Percentiles rank a stretch among this genome's conserved stretches.
These are phyloP conservation scores for Tragelaphus buxtoni DNA, from an alignment of 2,113 vertebrate species.

Conservation along the genomic window DNA sequence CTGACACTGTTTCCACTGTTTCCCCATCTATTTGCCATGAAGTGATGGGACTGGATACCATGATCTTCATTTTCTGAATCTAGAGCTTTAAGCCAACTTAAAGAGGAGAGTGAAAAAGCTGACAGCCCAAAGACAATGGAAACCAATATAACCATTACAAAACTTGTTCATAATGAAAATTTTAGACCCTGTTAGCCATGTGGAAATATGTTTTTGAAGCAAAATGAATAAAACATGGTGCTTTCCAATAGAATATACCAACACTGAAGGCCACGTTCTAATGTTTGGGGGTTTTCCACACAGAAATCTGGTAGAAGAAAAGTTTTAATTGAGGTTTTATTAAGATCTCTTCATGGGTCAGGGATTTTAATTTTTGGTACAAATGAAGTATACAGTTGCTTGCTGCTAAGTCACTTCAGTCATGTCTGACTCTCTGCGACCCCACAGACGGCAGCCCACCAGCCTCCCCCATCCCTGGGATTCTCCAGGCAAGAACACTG, in stretches of 20 bases:
- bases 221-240: background rate
- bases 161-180: background rate
- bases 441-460: too few relatives aligned
- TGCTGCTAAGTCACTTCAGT: too few relatives aligned
- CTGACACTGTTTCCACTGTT: too few relatives aligned
- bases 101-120: background rate
- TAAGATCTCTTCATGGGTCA: background rate
- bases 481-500: too few relatives aligned
- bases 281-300: background rate
- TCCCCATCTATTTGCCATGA: too few relatives aligned
- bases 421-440: too few relatives aligned
- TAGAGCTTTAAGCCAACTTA: too few relatives aligned
- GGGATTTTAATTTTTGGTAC: background rate
- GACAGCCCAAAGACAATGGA: background rate
- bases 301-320: background rate
- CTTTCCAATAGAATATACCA: background rate
- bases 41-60: too few relatives aligned
- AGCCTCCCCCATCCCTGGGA: too few relatives aligned
- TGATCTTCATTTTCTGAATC: too few relatives aligned
- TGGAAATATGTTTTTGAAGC: background rate
- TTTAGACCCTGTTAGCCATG: background rate
- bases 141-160: background rate
- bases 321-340: background rate
- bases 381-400: background rate
- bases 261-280: background rate